Conservation (phyloP, 2,888 invertebrate genomes). For the Lobophora halterata region DNA sequence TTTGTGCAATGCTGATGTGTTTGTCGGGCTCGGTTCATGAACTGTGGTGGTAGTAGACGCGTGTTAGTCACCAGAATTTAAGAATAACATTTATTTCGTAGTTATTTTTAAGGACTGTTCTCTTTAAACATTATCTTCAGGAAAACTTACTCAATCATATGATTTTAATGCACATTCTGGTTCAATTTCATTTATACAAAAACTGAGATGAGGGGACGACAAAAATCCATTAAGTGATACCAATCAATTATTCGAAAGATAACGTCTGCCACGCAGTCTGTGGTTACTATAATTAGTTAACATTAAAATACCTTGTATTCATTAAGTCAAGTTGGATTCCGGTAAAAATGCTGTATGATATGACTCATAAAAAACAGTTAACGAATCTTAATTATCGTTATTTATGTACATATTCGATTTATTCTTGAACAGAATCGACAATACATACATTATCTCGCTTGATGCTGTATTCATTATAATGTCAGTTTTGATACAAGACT, state of each 20-base stretch:
- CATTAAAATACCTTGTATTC: constrained; percentile 19
- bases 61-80: constrained; percentile 2
- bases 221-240: no score
- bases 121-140: no score
- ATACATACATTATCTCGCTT: no score
- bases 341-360: constrained; percentile 16
- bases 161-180: no score
- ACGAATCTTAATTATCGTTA: constrained; percentile 8
- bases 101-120: no score
- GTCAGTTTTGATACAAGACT: no score
- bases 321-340: constrained; percentile 26
- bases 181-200: no score
- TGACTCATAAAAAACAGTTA: constrained; percentile 15
- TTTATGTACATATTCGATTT: no score
- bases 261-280: constrained; percentile 17
- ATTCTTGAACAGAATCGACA: constrained; percentile 1
- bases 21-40: constrained; percentile 11
- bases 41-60: constrained; percentile 7
- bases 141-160: no score
- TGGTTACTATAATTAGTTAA: constrained; percentile 19
- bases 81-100: background rate
- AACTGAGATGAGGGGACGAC: no score
- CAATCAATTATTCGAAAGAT: constrained; percentile 12
- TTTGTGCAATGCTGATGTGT: constrained; percentile 28
- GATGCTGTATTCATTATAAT: no score